Evolutionary conservation across 1,140 invertebrate species (phyloP).

Genomic region (Drosophila murphyi): DNA sequence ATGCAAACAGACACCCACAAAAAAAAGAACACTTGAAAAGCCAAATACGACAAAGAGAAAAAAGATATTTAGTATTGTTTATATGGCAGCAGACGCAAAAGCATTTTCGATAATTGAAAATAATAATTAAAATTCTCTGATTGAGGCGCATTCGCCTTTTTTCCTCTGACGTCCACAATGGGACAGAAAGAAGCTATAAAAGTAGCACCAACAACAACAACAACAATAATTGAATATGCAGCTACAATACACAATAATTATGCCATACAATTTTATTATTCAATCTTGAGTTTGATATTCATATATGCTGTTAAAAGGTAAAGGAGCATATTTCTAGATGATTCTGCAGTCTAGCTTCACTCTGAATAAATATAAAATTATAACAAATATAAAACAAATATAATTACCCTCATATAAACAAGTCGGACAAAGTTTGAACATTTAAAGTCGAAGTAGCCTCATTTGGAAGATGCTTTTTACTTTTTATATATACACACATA

Average conservation of each 20-base stretch:
- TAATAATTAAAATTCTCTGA: conserved; percentile 84
- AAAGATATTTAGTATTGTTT: conserved; percentile 1
- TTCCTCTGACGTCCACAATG: conserved; percentile 68
- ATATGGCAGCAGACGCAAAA: conserved; percentile 61
- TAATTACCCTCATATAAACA: no score
- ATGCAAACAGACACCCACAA: conserved; percentile 30
- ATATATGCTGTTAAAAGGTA: background rate
- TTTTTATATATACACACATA: no score
- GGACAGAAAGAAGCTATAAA: conserved; percentile 71
- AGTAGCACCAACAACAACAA: conserved; percentile 11
- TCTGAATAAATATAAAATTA: no score
- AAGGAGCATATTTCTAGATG: background rate
- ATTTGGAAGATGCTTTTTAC: no score
- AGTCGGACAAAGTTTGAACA: no score
- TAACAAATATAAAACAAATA: no score
- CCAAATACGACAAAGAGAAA: conserved; percentile 6
- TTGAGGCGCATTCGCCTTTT: conserved; percentile 44
- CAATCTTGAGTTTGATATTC: conserved; percentile 18
- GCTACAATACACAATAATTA: conserved; percentile 56
- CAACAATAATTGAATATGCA: conserved; percentile 34
- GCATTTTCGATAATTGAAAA: conserved; percentile 84
- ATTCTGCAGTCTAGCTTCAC: no score
- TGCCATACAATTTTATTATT: conserved; percentile 44
- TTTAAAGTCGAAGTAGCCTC: no score
- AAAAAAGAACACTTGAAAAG: conserved; percentile 62